Evolutionary conservation across 2,888 invertebrate genomes (phyloP), one percentile per base, ranked within the genome.

Genomic region (Lissonota sp.): DNA sequence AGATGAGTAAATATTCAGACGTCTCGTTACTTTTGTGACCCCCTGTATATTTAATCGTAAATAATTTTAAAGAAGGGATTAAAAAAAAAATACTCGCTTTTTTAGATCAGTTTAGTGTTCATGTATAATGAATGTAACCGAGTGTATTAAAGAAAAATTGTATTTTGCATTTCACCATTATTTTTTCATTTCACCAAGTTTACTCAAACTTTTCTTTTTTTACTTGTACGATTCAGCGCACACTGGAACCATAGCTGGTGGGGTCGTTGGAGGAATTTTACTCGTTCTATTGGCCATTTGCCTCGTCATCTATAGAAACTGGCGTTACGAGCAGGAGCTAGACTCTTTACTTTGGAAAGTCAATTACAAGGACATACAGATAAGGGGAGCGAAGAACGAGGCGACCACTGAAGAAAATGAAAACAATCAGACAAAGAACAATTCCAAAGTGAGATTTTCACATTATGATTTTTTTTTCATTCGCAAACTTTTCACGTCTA

Each of bases 291-390:
- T 95, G 0, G 93, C 97, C 3, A 95, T 97, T n/a, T 95, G 95
- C 0, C 93, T 97, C 74, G 95, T 97, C 0, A 93, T 97, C 8
- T 97, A 96, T 93, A 95, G 98, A 79, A 98, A 98, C 92, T 98
- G 98, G 98, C 95, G 96, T 51, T 98, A 98, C 92, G 98, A 98
- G 90, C 98, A 98, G 89, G 98, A 98, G 89, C 94, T 98, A 84
- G 98, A 98, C 91, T 98, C 97, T 73, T 93, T 98, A 51, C 94
- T 98, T 51, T 98, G 98, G 98, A 98, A 98, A 93, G 96, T 98
- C 77, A 98, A 98, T 93, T 98, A 96, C 93, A 95, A 96, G 82
- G 98, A 98, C 88, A 96, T 98, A 63, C 96, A 97, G 89, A 94
- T 97, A 86, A 95, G 94, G 86, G 95, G 95, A 84, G 94, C 94